A percentile compares a stretch with the other conserved stretches of the same genome.
Conservation (phyloP, 2,888 invertebrate species). For the Sphecodes monilicornis region DNA sequence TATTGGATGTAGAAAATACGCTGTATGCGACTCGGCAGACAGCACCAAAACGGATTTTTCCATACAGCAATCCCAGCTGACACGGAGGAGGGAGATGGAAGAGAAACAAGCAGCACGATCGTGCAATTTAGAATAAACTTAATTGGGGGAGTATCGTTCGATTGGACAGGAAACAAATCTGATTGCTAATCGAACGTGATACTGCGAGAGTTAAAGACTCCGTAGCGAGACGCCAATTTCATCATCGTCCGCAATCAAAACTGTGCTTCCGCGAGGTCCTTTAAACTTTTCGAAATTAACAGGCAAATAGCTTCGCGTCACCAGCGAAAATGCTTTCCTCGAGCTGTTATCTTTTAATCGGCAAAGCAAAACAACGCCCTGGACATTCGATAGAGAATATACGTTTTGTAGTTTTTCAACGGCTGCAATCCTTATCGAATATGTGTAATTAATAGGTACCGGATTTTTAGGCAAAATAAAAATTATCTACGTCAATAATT, state of each 20-base stretch:
- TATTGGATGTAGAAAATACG: slow-evolving; percentile 39
- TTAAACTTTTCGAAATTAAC: not conserved
- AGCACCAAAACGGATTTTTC: slow-evolving; percentile 38
- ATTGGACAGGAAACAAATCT: slow-evolving; percentile 47
- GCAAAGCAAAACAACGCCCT: not conserved
- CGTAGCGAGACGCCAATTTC: slow-evolving; percentile 13
- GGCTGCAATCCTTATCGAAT: not conserved
- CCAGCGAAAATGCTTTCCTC: not conserved
- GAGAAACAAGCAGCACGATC: slow-evolving; percentile 64
- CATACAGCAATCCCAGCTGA: slow-evolving; percentile 22
- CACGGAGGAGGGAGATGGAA: slow-evolving; percentile 31
- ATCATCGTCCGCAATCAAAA: slow-evolving; percentile 4
- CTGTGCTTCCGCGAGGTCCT: not conserved
- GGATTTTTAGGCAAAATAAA: no score
- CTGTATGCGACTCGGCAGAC: slow-evolving; percentile 12
- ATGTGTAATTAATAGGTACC: no score
- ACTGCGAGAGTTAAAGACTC: slow-evolving; percentile 34
- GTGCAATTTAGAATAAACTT: slow-evolving; percentile 82
- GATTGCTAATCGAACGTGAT: slow-evolving; percentile 51
- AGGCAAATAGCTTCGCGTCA: not conserved
- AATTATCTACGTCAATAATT: no score
- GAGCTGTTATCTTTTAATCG: not conserved
- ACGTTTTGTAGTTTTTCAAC: not conserved
- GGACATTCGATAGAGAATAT: not conserved
- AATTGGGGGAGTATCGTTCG: slow-evolving; percentile 82